Percentiles rank a stretch among this genome's conserved stretches.
These are phyloP conservation scores for Henricia sp. DNA, from an alignment of 53 echinoderm and acorn worm genomes.

Conservation along the genomic window DNA sequence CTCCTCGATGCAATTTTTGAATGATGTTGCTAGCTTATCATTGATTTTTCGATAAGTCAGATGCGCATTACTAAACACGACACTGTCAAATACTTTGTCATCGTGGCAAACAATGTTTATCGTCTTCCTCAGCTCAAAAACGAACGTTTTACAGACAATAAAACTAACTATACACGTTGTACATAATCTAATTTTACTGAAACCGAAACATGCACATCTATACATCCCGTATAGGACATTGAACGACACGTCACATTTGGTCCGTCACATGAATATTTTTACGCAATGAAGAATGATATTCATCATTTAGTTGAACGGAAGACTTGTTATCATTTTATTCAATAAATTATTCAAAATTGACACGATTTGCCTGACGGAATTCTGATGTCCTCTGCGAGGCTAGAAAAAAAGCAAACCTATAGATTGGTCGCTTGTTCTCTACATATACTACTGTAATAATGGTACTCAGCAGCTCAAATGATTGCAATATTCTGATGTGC, in stretches of 20 bases:
- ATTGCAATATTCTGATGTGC: too few relatives aligned
- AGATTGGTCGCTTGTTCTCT: too few relatives aligned
- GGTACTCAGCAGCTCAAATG: too few relatives aligned
- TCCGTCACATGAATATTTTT: constrained; percentile 21
- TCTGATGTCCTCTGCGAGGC: too few relatives aligned
- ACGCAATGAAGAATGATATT: neutral
- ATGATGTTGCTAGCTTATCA: neutral
- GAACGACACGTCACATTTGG: constrained; percentile 28
- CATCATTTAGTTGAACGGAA: constrained; percentile 38
- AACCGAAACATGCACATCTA: constrained; percentile 17
- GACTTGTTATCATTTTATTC: constrained; percentile 39
- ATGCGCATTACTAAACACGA: neutral
- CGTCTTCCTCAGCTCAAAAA: too few relatives aligned
- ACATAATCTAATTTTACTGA: neutral
- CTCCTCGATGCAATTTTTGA: too few relatives aligned
- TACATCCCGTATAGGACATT: neutral
- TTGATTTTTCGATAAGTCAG: neutral
- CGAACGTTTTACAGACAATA: neutral
- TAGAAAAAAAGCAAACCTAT: neutral
- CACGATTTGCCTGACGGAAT: constrained; percentile 9
- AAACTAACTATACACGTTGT: neutral
- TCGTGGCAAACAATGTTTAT: neutral
- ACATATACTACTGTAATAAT: too few relatives aligned
- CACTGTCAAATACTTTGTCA: neutral
- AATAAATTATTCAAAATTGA: constrained; percentile 9